Evolutionary conservation across 2,113 vertebrate genomes (phyloP).

Genomic region (Isichthys henryi): DNA sequence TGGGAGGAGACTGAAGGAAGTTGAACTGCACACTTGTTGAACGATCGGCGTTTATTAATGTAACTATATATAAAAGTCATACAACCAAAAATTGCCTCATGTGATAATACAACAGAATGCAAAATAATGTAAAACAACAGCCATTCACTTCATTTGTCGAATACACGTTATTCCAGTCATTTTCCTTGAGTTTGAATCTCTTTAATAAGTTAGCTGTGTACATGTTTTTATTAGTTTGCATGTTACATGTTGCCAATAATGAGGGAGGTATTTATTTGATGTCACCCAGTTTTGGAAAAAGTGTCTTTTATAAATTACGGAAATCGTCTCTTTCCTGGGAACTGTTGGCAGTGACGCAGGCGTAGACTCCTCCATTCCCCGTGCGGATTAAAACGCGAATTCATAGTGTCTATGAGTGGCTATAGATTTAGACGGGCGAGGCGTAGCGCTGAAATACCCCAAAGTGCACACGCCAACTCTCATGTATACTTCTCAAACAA

Average conservation of each 20-base stretch:
- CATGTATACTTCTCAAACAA: not conserved
- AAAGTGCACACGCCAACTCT: constrained; percentile 9
- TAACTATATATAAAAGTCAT: not conserved
- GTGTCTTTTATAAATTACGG: not conserved
- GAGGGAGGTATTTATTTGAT: not conserved
- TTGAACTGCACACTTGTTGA: not conserved
- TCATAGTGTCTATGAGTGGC: not conserved
- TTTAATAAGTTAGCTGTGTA: not conserved
- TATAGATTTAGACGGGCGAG: not conserved
- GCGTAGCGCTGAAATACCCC: constrained; percentile 7
- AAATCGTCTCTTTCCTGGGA: not conserved
- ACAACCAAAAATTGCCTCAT: not conserved
- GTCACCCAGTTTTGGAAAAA: not conserved
- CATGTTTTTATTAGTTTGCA: not conserved
- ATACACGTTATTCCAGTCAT: not conserved
- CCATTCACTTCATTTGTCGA: not conserved
- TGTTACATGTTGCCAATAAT: not conserved
- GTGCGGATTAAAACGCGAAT: not conserved
- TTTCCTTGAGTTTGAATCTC: not conserved
- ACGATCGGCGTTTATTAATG: not conserved
- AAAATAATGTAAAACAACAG: not conserved
- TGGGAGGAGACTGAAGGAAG: not conserved
- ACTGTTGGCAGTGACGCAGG: not conserved
- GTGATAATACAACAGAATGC: not conserved
- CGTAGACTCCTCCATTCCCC: not conserved